Percentiles rank a stretch among this genome's conserved stretches.
These are phyloP conservation scores for Aphrophora alni DNA, from an alignment of 2,888 invertebrate genomes.

Conservation along the genomic window DNA sequence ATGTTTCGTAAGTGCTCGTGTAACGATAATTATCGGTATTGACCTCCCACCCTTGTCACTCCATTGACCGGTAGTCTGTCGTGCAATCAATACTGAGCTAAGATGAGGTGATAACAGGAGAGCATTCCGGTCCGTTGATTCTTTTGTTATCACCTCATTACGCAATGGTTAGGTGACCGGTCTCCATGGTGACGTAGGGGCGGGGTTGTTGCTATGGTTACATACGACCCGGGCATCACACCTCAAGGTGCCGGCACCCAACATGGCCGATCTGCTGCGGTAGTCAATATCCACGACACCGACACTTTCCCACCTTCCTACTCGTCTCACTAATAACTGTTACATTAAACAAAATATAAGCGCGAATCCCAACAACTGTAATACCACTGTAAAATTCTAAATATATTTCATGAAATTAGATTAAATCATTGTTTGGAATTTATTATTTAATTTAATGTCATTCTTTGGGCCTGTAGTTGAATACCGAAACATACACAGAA, in stretches of 20 bases:
- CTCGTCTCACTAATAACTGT: too few relatives aligned
- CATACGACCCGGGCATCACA: slow-evolving; percentile 9
- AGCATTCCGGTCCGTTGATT: slow-evolving; percentile 33
- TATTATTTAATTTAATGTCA: too few relatives aligned
- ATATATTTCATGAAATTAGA: too few relatives aligned
- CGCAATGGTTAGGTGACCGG: slow-evolving; percentile 35
- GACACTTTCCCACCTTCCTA: too few relatives aligned
- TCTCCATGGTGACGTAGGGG: slow-evolving; percentile 29
- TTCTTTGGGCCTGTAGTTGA: too few relatives aligned
- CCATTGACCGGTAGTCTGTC: neutral
- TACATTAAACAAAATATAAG: too few relatives aligned
- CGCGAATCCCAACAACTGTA: too few relatives aligned
- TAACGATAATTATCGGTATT: neutral
- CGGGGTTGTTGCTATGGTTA: slow-evolving; percentile 30
- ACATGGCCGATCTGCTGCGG: neutral
- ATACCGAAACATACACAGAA: too few relatives aligned
- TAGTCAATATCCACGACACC: neutral
- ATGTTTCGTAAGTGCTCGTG: too few relatives aligned
- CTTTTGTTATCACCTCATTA: slow-evolving; percentile 37
- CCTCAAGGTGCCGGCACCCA: slow-evolving; percentile 4
- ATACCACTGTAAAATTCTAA: too few relatives aligned
- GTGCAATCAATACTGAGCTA: neutral
- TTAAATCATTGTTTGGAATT: too few relatives aligned
- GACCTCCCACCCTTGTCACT: neutral
- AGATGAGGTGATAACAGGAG: neutral